Evolutionary conservation across 37 sponge, comb jelly and placozoan genomes (phyloP), one percentile per base, ranked within the genome.

Genomic region (Hexactinellida sp.): DNA sequence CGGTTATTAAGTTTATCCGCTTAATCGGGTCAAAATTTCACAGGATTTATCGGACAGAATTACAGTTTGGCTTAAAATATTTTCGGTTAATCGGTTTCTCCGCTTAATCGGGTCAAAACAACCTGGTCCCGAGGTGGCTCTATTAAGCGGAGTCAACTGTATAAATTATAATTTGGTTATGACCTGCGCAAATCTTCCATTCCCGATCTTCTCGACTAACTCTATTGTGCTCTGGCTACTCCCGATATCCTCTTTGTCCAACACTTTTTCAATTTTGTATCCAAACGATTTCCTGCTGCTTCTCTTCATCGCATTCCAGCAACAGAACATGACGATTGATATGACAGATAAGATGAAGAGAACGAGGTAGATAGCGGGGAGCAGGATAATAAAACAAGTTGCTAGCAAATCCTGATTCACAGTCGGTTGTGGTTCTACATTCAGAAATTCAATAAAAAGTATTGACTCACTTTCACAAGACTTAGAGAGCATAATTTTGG

Each of bases 171-270:
- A n/a, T n/a, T n/a, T n/a, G n/a, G n/a, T n/a, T n/a, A n/a, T 10
- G 19, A 63, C 76, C 23, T 83, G 38, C 16, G 89, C 88, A 84
- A 86, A 91, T 28, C 87, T 55, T 1, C 91, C 91, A 28, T 36
- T 84, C 16, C 91, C 89, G 3, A 91, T 86, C 35, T 71, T 54
- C 7, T 88, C 87, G 21, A 84, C 36, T 21, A 87, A 71, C 36
- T 63, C 34, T 32, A 63, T 63, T 3, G 30, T 23, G 34, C 76
- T 28, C 76, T 23, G 76, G 13, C 21, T n/a, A 63, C 34, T 63
- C 76, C 28, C 30, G 19, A 63, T 32, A 7, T 63, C 76, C 34
- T 63, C 30, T 10, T 63, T n/a, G 3, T 63, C 28, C 13, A 7
- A 32, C 3, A n/a, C 5, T 28, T 63, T 63, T 10, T 63, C 19